These are phyloP conservation scores for Hemichromis elongatus DNA, from an alignment of 2,113 vertebrate genomes.

Conservation along the genomic window DNA sequence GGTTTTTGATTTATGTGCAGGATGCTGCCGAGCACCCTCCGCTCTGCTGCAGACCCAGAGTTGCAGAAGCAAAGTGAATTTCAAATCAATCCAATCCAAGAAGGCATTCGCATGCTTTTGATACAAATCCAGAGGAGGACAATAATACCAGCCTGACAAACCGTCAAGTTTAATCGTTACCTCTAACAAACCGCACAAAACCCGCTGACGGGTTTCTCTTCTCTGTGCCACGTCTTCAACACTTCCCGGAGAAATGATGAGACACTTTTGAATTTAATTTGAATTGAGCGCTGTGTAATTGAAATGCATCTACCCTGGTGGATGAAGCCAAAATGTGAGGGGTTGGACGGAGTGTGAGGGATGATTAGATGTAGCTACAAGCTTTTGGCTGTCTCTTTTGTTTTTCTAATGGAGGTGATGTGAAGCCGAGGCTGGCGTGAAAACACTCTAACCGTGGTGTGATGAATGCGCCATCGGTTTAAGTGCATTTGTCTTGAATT, in stretches of 20 bases:
- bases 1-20: background rate
- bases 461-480: background rate
- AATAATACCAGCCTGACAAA: background rate
- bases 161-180: background rate
- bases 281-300: constrained; percentile 2
- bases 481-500: background rate
- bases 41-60: background rate
- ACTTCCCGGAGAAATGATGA: background rate
- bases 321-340: background rate
- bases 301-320: background rate
- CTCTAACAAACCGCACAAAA: background rate
- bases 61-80: background rate
- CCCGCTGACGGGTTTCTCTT: background rate
- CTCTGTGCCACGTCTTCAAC: background rate
- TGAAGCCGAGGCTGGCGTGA: background rate
- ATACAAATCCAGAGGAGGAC: background rate
- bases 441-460: background rate
- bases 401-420: background rate
- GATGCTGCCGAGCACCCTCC: background rate
- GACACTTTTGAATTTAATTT: constrained; percentile 3
- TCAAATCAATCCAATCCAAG: background rate
- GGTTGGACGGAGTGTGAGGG: background rate
- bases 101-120: background rate
- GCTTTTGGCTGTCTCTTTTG: background rate
- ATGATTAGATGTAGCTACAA: constrained; percentile 12